Evolutionary conservation across 2,113 vertebrate genomes (phyloP).

Genomic region (Sclerurus mexicanus): DNA sequence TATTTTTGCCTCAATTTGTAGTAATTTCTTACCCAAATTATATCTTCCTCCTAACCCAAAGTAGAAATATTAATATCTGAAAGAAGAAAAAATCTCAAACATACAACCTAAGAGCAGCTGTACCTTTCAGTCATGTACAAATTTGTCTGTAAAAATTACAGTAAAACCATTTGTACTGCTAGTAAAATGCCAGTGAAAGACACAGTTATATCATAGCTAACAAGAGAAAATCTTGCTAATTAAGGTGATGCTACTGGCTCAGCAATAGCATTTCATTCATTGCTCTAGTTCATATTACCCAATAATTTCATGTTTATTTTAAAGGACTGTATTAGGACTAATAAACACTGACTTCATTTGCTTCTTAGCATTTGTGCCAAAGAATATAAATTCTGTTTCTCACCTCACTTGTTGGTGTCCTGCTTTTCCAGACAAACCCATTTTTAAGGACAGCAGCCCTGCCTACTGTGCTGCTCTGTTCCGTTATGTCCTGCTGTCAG

Average conservation of each 20-base stretch:
- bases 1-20: neutral
- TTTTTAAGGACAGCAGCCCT: neutral
- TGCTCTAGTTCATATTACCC: neutral
- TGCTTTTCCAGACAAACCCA: neutral
- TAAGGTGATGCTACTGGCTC: slow-evolving; percentile 15
- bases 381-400: neutral
- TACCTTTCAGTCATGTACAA: neutral
- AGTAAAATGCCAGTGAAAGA: neutral
- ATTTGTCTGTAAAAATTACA: neutral
- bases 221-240: neutral
- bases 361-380: neutral
- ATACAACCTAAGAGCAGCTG: neutral
- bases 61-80: neutral
- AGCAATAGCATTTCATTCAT: slow-evolving; percentile 5
- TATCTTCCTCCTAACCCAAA: neutral
- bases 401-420: neutral
- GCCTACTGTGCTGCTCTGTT: neutral
- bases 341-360: neutral
- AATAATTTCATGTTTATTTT: slow-evolving; percentile 14
- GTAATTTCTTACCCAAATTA: neutral
- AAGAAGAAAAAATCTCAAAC: neutral
- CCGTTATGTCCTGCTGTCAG: neutral
- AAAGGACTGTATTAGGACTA: neutral
- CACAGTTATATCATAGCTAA: neutral
- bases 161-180: neutral